These are phyloP conservation scores for Drosophila bunnanda DNA, from an alignment of 2,888 invertebrate species.

Conservation along the genomic window DNA sequence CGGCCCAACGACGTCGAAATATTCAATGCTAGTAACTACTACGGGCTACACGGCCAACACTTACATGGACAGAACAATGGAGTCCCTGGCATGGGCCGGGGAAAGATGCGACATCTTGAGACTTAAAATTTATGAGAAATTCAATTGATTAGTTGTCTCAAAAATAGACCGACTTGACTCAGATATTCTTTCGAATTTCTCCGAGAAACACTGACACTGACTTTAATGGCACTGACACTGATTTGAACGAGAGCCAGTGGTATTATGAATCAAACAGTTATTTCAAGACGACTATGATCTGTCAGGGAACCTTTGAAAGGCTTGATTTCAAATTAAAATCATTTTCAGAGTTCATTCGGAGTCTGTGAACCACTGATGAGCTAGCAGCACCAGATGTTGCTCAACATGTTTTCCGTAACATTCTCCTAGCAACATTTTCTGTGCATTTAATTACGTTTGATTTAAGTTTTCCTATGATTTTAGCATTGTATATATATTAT, in stretches of 20 bases:
- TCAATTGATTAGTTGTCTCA: constrained; percentile 11
- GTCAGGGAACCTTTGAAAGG: not conserved
- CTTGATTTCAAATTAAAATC: not conserved
- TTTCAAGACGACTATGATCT: not conserved
- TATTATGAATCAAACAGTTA: not conserved
- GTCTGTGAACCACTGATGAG: not conserved
- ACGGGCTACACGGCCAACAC: not conserved
- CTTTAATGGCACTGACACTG: constrained; percentile 6
- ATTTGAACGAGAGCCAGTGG: constrained; percentile 1
- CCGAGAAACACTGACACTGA: constrained; percentile 14
- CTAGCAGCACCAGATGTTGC: not conserved
- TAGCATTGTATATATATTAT: not conserved
- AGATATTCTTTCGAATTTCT: constrained; percentile 3
- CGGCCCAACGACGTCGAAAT: not conserved
- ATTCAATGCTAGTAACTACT: too few species aligned
- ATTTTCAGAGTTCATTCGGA: too few species aligned
- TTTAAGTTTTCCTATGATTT: not conserved
- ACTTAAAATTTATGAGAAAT: constrained; percentile 38
- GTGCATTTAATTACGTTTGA: not conserved
- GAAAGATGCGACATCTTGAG: constrained; percentile 33
- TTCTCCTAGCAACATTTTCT: too few species aligned
- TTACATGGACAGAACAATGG: constrained; percentile 40
- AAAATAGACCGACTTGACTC: constrained; percentile 12
- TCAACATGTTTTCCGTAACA: not conserved
- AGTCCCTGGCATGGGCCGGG: not conserved